Evolutionary conservation across 2,797 vertebrate species (phyloP).

Genomic region (Dicrostonyx torquatus): DNA sequence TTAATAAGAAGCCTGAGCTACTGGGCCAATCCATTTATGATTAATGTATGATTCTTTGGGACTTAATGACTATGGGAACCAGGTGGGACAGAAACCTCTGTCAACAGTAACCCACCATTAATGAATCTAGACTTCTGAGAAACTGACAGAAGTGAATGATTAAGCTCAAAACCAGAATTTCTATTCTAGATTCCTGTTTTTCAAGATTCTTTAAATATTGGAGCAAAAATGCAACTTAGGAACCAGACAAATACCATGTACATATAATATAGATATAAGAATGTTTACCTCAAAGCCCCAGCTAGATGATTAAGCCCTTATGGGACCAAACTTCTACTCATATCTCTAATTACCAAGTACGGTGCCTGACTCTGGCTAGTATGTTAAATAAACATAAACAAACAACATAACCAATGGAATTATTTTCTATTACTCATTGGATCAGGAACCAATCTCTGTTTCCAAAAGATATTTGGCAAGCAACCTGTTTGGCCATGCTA

Average conservation of each 20-base stretch:
- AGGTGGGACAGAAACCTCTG: too few relatives aligned
- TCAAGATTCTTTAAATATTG: slow-evolving; percentile 35
- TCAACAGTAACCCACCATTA: background rate
- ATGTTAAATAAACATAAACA: slow-evolving; percentile 15
- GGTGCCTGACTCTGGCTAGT: background rate
- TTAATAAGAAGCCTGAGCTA: too few relatives aligned
- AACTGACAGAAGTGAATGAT: slow-evolving; percentile 48
- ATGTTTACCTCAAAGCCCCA: background rate
- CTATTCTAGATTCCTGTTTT: slow-evolving; percentile 41
- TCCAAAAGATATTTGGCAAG: background rate
- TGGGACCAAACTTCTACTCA: background rate
- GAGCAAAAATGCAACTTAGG: background rate
- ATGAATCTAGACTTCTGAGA: slow-evolving; percentile 46
- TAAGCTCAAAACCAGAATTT: slow-evolving; percentile 42
- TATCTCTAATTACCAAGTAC: background rate
- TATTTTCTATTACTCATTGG: background rate
- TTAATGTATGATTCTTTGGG: too few relatives aligned
- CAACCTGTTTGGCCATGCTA: background rate
- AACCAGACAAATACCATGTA: slow-evolving; percentile 13
- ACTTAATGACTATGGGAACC: too few relatives aligned
- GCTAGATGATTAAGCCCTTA: slow-evolving; percentile 1
- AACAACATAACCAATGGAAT: background rate
- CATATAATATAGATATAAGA: background rate
- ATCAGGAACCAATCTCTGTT: background rate
- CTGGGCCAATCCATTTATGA: too few relatives aligned